A percentile compares a stretch with the other conserved stretches of the same genome.
phyloP scores from a whole-genome alignment of 2,888 invertebrate species.

The Coelinius sp. region DNA sequence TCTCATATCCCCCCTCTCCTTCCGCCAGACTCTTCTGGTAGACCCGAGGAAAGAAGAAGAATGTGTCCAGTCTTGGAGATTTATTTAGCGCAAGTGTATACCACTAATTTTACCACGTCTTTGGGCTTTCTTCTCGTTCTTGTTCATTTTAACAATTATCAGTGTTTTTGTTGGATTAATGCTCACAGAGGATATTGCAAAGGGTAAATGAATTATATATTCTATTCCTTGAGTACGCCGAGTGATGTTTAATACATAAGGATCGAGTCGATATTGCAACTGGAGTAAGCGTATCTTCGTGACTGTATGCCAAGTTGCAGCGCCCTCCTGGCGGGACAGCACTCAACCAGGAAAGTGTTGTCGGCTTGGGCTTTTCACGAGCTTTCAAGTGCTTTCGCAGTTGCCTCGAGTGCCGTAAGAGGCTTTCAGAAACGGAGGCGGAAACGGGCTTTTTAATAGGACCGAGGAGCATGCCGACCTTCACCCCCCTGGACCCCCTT shows the following conservation, averaged over 20 bases:
- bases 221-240: constrained; percentile 32
- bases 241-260: constrained; percentile 67
- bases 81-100: constrained; percentile 49
- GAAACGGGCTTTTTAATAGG: constrained; percentile 71
- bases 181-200: no score
- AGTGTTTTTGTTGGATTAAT: no score
- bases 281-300: constrained; percentile 62
- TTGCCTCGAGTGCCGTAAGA: constrained; percentile 71
- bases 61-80: constrained; percentile 44
- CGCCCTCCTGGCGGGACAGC: constrained; percentile 59
- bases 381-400: constrained; percentile 71
- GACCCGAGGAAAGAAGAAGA: constrained; percentile 41
- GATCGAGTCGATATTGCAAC: constrained; percentile 64
- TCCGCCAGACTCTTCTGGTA: constrained; percentile 13
- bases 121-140: neutral
- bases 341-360: constrained; percentile 69
- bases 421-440: constrained; percentile 71
- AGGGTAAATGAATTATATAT: neutral
- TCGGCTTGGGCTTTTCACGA: constrained; percentile 71
- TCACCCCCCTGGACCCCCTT: constrained; percentile 44
- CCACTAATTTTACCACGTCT: constrained; percentile 48
- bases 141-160: no score
- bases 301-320: constrained; percentile 68
- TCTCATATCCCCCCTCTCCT: neutral
- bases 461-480: constrained; percentile 63